Conservation (phyloP, 2,113 vertebrate species). For the Microcebus tavaratra region DNA sequence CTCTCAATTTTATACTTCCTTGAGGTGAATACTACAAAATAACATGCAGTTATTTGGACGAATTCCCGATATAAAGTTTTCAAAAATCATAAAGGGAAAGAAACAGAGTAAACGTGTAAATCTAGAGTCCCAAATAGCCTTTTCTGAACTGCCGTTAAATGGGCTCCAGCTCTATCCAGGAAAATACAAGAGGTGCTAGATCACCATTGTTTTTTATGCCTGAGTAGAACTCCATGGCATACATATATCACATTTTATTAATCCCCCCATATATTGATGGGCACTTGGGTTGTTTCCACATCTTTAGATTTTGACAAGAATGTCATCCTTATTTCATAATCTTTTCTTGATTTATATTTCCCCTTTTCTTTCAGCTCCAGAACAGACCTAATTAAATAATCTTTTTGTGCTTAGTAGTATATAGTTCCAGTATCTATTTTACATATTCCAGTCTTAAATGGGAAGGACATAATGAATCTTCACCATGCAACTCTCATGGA, state of each 20-base stretch:
- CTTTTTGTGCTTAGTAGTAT: conserved; percentile 21
- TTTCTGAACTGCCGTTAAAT: not conserved
- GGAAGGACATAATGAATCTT: conserved; percentile 42
- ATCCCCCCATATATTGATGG: too few relatives aligned
- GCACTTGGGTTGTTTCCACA: too few relatives aligned
- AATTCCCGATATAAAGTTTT: not conserved
- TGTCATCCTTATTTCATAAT: conserved; percentile 11
- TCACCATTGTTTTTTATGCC: too few relatives aligned
- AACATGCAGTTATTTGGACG: not conserved
- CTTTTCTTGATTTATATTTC: conserved; percentile 26
- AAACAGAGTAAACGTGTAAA: not conserved
- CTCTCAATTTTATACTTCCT: not conserved
- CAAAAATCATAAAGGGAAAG: not conserved
- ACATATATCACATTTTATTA: too few relatives aligned
- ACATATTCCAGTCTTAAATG: not conserved
- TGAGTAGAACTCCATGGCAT: too few relatives aligned
- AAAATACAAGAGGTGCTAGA: too few relatives aligned
- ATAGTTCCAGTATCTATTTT: not conserved
- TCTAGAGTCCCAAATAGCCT: not conserved
- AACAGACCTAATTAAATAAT: conserved; percentile 41
- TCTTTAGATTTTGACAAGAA: not conserved
- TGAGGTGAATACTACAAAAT: not conserved
- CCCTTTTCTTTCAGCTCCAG: conserved; percentile 29
- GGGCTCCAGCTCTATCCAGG: too few relatives aligned
- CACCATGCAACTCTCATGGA: conserved; percentile 26